These are phyloP conservation scores for Drosophila villosipedis DNA, from an alignment of 2,888 invertebrate genomes.

Conservation along the genomic window DNA sequence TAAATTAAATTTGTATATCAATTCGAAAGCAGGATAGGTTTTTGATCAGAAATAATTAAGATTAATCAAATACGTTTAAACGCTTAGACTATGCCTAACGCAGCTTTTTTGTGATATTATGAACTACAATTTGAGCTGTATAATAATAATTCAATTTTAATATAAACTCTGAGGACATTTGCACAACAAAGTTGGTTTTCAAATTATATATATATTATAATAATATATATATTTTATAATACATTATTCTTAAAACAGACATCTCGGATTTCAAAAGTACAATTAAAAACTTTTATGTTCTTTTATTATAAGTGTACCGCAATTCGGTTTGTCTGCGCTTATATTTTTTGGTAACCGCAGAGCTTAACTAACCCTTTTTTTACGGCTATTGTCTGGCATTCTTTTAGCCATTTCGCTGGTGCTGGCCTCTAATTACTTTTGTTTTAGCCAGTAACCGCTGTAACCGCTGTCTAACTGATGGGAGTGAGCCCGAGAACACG, in stretches of 20 bases:
- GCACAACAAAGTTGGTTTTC: background rate
- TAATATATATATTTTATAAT: background rate
- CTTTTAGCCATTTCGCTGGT: slow-evolving; percentile 36
- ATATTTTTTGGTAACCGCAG: slow-evolving; percentile 35
- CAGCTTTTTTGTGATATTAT: background rate
- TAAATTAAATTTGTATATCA: background rate
- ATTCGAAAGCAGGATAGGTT: background rate
- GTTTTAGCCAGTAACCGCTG: slow-evolving; percentile 42
- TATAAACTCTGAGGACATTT: background rate
- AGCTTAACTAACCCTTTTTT: slow-evolving; percentile 41
- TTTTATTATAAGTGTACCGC: background rate
- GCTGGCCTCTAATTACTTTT: slow-evolving; percentile 62
- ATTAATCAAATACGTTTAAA: background rate
- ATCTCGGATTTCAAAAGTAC: background rate
- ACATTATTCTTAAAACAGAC: background rate
- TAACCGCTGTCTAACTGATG: slow-evolving; percentile 11
- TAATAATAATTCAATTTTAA: background rate
- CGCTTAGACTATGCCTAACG: background rate
- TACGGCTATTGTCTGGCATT: slow-evolving; percentile 36
- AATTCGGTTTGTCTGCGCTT: slow-evolving; percentile 1
- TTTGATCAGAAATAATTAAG: background rate
- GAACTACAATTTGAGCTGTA: background rate
- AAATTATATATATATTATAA: background rate
- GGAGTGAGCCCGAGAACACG: background rate
- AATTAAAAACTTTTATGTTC: background rate